These are phyloP conservation scores for Phalacrocorax brasilianus DNA, from an alignment of 2,113 vertebrate genomes.

Conservation along the genomic window DNA sequence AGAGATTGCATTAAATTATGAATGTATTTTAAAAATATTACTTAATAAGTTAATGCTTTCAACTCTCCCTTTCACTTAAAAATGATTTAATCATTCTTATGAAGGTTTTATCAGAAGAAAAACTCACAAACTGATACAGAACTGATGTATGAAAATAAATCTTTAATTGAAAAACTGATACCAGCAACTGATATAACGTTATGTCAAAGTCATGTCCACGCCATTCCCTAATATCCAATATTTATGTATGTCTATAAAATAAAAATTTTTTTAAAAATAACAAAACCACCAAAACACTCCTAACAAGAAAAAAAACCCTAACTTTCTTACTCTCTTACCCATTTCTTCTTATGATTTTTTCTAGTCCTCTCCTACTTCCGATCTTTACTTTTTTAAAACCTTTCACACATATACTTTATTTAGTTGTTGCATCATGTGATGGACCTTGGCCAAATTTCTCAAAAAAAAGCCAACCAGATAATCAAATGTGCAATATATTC, in stretches of 20 bases:
- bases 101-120: not conserved
- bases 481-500: not conserved
- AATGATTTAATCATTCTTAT: not conserved
- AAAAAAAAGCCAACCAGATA: accelerated
- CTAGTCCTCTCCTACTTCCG: no score
- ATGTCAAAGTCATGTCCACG: not conserved
- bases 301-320: no score
- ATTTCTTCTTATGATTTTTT: no score
- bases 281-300: not conserved
- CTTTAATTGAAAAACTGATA: not conserved
- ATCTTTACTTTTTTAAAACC: no score
- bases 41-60: not conserved
- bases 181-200: not conserved
- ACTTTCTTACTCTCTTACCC: no score
- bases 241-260: not conserved
- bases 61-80: not conserved
- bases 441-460: not conserved
- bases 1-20: not conserved
- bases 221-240: not conserved
- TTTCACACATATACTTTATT: no score
- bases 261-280: not conserved
- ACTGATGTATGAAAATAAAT: not conserved
- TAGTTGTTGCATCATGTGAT: no score
- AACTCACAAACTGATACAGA: not conserved
- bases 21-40: not conserved